Percentiles rank a stretch among this genome's conserved stretches.
These are phyloP conservation scores for Montipora foliosa DNA, from an alignment of 64 coral and sea anemone species.

Conservation along the genomic window DNA sequence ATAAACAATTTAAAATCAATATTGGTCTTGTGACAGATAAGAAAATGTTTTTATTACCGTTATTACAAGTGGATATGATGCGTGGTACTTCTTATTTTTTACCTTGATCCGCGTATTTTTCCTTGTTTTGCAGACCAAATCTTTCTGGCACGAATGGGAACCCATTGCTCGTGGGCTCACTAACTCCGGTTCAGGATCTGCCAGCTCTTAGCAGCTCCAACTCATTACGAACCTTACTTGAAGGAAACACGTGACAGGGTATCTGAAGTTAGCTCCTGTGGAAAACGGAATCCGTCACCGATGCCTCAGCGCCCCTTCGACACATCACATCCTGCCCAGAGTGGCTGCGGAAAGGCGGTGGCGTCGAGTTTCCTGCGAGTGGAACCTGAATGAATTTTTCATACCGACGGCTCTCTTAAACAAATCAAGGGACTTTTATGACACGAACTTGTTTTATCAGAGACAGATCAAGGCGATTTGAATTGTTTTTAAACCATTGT, in stretches of 20 bases:
- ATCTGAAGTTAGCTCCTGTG: background rate
- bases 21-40: too few species aligned
- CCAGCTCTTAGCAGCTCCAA: slow-evolving; percentile 51
- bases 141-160: slow-evolving; percentile 52
- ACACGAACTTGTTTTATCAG: background rate
- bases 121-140: background rate
- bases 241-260: slow-evolving; percentile 9
- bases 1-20: too few species aligned
- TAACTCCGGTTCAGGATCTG: slow-evolving; percentile 50
- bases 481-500: too few species aligned
- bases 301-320: background rate
- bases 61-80: too few species aligned
- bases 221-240: slow-evolving; percentile 37
- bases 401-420: background rate
- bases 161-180: slow-evolving; percentile 62
- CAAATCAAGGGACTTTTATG: background rate
- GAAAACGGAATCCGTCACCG: background rate
- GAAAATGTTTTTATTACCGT: too few species aligned
- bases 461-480: too few species aligned
- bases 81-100: too few species aligned
- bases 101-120: background rate
- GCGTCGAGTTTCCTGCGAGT: background rate
- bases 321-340: background rate
- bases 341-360: background rate
- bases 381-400: background rate